A percentile compares a stretch with the other conserved stretches of the same genome.
These are phyloP conservation scores for Seira ritae DNA, from an alignment of 2,888 invertebrate genomes.

Conservation along the genomic window DNA sequence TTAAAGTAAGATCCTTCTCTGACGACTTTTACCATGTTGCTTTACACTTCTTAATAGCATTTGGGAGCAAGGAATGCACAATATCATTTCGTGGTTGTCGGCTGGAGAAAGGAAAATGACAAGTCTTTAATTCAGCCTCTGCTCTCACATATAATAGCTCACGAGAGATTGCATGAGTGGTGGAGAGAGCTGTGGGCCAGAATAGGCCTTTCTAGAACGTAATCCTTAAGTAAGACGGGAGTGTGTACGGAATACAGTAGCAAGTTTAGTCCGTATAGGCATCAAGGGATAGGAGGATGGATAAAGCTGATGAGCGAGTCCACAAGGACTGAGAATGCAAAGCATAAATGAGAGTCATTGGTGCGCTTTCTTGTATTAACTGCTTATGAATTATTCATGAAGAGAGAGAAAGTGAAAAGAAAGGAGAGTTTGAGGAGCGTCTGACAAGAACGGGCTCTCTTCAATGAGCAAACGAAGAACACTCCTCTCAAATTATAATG, in stretches of 20 bases:
- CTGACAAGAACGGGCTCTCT: constrained; percentile 33
- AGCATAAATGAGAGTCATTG: constrained; percentile 64
- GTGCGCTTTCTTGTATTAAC: constrained; percentile 67
- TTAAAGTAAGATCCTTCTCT: neutral
- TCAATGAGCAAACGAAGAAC: neutral
- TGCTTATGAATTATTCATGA: constrained; percentile 66
- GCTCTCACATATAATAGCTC: constrained; percentile 15
- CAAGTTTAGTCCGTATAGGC: constrained; percentile 13
- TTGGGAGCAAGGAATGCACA: neutral
- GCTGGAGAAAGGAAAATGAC: constrained; percentile 1
- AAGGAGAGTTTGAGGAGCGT: constrained; percentile 43
- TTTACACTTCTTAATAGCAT: constrained; percentile 33
- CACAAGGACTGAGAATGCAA: constrained; percentile 52
- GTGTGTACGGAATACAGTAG: constrained; percentile 10
- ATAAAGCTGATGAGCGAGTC: constrained; percentile 31
- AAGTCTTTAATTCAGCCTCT: constrained; percentile 21
- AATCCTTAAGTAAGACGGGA: neutral
- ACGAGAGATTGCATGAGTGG: neutral
- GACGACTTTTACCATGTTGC: constrained; percentile 29
- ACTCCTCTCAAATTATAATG: constrained; percentile 8
- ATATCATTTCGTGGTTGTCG: constrained; percentile 2
- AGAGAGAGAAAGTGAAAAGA: constrained; percentile 52
- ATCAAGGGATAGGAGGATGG: constrained; percentile 10
- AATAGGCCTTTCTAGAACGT: neutral
- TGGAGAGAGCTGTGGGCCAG: neutral